Evolutionary conservation across 1,140 invertebrate genomes (phyloP), one percentile per base, ranked within the genome.

Genomic region (Trinorchestia longiramus): DNA sequence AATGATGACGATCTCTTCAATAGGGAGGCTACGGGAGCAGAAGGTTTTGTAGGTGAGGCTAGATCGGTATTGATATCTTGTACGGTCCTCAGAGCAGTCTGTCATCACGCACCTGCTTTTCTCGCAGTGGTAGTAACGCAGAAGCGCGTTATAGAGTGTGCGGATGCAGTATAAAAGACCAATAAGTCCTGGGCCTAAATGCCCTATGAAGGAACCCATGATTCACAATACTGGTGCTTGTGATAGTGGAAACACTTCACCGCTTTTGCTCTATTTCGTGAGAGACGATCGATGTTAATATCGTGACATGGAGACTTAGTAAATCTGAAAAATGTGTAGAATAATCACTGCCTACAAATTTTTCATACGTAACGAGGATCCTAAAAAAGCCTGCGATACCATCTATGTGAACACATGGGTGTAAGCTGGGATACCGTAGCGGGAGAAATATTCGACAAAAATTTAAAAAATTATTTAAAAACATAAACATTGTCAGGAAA

Each of bases 31-130:
- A 36, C 41, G 6, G 43, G n/a, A 90, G 88, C n/a, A 90, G 88
- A 90, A 90, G 15, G 88, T 90, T 90, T 90, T 90, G 88, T 90
- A 90, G 88, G 88, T 90, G 88, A 90, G 88, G 43, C 88, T 90
- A 36, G 88, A 90, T 41, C 88, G 88, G 28, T 42, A 90, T 90
- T 41, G 23, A 28, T 90, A 90, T 19, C 41, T 90, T 36, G 0
- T 90, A 3, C 15, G 8, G 3, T 42, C 88, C 4, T 90, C 88
- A 28, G 41, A 42, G 41, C 43, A 41, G 23, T 0, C 88, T 0
- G 28, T 43, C 36, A 90, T 42, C 4, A 42, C 88, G 41, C 88
- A 41, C 0, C 41, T 17, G 43, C 11, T 42, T 90, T 90, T 90
- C n/a, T 90, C 88, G 43, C 88, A 90, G 88, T 90, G 88, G 36